Evolutionary conservation across 2,113 vertebrate genomes (phyloP).

Genomic region (Cavia aperea): DNA sequence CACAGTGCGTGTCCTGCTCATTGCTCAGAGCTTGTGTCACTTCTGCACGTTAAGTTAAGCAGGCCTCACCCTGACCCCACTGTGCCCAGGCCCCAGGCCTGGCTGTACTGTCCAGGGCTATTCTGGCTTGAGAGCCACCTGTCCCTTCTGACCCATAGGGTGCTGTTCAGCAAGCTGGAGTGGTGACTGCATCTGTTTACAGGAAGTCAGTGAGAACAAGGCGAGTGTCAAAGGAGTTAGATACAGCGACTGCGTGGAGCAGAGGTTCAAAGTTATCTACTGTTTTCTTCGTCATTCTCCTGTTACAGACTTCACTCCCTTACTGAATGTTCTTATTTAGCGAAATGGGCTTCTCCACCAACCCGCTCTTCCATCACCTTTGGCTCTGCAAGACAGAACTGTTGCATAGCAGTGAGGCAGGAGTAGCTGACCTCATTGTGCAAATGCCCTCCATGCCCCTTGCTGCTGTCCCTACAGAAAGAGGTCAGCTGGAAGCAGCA

Average conservation of each 20-base stretch:
- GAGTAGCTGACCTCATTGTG: background rate
- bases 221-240: background rate
- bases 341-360: background rate
- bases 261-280: background rate
- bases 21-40: background rate
- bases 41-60: background rate
- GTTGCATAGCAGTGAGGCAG: background rate
- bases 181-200: background rate
- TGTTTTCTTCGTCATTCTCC: background rate
- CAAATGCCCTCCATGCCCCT: background rate
- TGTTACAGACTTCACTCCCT: background rate
- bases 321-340: background rate
- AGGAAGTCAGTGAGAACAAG: background rate
- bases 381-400: background rate
- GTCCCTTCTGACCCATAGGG: background rate
- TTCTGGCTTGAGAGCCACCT: background rate
- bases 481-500: background rate
- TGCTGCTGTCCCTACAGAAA: background rate
- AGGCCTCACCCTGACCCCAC: background rate
- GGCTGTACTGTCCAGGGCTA: too few relatives aligned
- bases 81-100: background rate
- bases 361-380: background rate
- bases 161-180: background rate
- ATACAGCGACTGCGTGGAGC: too few relatives aligned
- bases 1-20: background rate